Percentiles rank a stretch among this genome's conserved stretches.
Evolutionary conservation across 30 jellyfish, hydroid and myxozoan genomes (phyloP).

Genomic region (Hydra vulgaris): DNA sequence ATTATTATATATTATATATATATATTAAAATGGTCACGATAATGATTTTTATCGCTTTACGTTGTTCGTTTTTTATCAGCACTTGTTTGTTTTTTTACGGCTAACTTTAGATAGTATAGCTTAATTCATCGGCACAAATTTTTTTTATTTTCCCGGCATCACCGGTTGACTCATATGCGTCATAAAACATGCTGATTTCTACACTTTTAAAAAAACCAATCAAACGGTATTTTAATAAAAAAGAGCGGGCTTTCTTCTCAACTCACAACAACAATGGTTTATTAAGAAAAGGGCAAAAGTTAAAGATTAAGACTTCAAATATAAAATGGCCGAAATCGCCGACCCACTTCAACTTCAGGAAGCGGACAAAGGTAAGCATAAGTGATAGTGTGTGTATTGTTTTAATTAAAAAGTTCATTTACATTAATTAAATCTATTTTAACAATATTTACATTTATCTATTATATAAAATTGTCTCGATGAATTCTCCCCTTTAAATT

Average conservation of each 20-base stretch:
- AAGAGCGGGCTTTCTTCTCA: background rate
- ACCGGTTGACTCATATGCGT: background rate
- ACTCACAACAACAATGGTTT: background rate
- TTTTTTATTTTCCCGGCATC: background rate
- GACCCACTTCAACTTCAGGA: constrained; percentile 6
- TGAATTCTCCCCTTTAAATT: too few relatives aligned
- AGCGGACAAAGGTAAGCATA: background rate
- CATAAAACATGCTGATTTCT: background rate
- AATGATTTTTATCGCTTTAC: too few relatives aligned
- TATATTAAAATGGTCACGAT: too few relatives aligned
- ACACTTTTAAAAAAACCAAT: background rate
- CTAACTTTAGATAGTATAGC: too few relatives aligned
- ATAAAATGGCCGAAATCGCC: constrained; percentile 20
- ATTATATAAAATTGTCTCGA: too few relatives aligned
- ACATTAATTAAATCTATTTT: too few relatives aligned
- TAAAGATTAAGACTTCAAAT: constrained; percentile 15
- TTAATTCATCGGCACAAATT: background rate
- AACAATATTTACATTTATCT: too few relatives aligned
- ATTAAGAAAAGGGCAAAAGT: constrained; percentile 13
- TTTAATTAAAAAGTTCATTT: too few relatives aligned
- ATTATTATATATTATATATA: too few relatives aligned
- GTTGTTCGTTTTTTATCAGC: too few relatives aligned
- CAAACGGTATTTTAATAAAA: background rate
- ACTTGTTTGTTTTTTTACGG: background rate
- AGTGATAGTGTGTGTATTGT: too few relatives aligned